Evolutionary conservation across 2,888 invertebrate species (phyloP), one percentile per base, ranked within the genome.

Genomic region (Cryptops parisi): DNA sequence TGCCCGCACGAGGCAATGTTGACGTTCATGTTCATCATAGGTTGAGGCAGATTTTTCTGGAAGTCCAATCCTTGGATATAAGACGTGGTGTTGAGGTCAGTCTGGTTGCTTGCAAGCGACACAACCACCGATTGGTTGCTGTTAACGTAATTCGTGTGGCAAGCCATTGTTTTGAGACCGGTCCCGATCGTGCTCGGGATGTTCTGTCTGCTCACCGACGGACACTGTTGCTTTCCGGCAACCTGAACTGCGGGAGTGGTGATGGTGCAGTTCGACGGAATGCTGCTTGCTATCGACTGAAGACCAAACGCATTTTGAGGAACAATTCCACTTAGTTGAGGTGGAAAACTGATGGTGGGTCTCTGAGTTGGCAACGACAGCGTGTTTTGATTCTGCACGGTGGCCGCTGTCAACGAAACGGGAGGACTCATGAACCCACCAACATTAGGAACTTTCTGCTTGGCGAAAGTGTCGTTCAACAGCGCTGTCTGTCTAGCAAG

Each of bases 401-500:
- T 33, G 33, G 33, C 6, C 6, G 9, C 6, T 15, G 33, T 33
- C 9, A 33, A 6, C 33, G 15, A 15, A 33, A 9, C 15, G 33
- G 33, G 33, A 6, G 6, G 33, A 15, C 33, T 33, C 15, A 33
- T 33, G 6, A 33, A 6, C 6, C 15, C 15, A 15, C 6, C 9
- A 9, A 6, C 33, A 22, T 22, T 38, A 21, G 48, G 48, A 23
- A 27, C 17, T 17, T 53, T 47, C 24, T 53, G 47, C 21, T 44
- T 23, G 2, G 47, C 33, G 24, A 47, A 47, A 12, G 53, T 47
- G 21, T 50, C 50, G 22, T 64, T 64, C 15, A 90, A 69, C 59
- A 90, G 69, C 26, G 84, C 85, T 0, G 90, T 89, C 68, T 91
- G 90, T 62, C 90, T 89, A 3, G 88, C 88, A 60, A 91, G 72